Evolutionary conservation across 2,113 vertebrate genomes (phyloP).

Genomic region (Petromus typicus): DNA sequence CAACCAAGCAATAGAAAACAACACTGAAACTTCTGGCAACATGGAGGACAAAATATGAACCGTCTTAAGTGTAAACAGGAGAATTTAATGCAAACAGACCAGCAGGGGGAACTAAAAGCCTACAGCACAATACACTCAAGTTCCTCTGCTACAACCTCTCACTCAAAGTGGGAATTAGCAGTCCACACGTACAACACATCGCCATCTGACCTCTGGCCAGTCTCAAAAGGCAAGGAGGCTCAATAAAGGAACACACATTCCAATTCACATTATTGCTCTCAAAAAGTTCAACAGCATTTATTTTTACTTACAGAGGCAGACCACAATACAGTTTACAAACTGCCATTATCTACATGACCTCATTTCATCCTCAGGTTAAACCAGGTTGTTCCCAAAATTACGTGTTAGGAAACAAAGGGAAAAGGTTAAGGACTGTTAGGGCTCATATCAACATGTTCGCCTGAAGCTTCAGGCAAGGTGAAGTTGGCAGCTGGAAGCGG

Average conservation of each 20-base stretch:
- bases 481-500: neutral
- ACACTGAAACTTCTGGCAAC: neutral
- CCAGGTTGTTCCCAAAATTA: neutral
- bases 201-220: neutral
- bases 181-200: neutral
- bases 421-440: neutral
- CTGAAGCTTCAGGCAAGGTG: neutral
- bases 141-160: neutral
- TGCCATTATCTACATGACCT: neutral
- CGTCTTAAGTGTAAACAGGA: neutral
- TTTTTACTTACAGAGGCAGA: neutral
- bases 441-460: neutral
- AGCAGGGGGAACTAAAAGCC: neutral
- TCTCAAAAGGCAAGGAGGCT: neutral
- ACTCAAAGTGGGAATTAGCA: neutral
- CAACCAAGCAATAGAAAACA: slow-evolving; percentile 11
- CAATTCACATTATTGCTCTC: neutral
- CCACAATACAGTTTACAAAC: neutral
- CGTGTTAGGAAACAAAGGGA: neutral
- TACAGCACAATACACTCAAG: neutral
- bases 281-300: neutral
- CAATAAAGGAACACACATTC: neutral
- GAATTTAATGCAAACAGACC: neutral
- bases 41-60: neutral
- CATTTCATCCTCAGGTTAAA: neutral